Base-by-base conservation (phyloP, 2,113 vertebrate species). In the Cichladusa arquata region DNA sequence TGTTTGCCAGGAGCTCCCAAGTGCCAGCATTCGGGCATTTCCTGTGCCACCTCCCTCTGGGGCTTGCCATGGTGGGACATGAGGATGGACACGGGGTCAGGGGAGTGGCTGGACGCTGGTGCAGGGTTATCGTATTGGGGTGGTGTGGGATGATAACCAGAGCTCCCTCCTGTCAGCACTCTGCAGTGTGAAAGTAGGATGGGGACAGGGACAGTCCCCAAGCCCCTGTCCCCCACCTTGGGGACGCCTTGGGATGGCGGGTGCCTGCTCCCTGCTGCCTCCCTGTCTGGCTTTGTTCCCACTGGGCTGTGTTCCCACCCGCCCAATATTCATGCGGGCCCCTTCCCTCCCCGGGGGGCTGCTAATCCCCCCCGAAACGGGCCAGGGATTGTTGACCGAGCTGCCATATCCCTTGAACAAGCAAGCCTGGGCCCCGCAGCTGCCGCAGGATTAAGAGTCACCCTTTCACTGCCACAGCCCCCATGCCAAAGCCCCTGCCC, bases 341-440 rank as follows among this genome's bases (percentile, higher is more conserved):
- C 45, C 83, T 86, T 90, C 72, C 57, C 92, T 89, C 92, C 82
- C 86, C 13, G 19, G 92, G 96, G 79, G 82, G 78, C 87, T 71
- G 92, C 94, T 97, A 97, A 97, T 86, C 90, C 95, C 38, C 67
- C 87, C 94, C 19, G 3, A 83, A 92, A 91, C 3, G 36, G 85
- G 85, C 94, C 16, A 1, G 87, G 92, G 90, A 94, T 89, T 95
- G 95, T 95, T 95, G 96, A 96, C 93, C 70, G 31, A 97, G 93
- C 90, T 94, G 95, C 85, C 90, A 90, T 94, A 97, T 97, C 97
- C 97, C 95, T 96, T 96, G 93, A 93, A 96, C 96, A 97, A 97
- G 96, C 95, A 97, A 94, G 88, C 73, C 72, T 8, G 29, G 88
- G 93, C 82, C 69, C 81, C 29, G 29, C 95, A 96, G 97, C 95